A percentile compares a stretch with the other conserved stretches of the same genome.
phyloP scores from a whole-genome alignment of 2,113 vertebrate genomes.

The Mohoua ochrocephala region DNA sequence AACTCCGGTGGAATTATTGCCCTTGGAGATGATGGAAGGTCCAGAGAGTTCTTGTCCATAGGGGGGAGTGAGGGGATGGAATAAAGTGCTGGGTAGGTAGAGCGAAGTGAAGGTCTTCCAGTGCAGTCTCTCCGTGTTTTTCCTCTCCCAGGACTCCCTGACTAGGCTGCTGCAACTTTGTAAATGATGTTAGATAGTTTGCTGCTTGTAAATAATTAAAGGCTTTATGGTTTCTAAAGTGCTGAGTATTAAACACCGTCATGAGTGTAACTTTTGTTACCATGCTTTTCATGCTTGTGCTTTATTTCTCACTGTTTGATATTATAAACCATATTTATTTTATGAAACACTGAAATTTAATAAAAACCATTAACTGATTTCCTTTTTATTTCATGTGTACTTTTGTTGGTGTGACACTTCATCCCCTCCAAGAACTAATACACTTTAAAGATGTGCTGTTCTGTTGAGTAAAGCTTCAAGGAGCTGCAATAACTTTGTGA shows the following conservation, averaged over 20 bases:
- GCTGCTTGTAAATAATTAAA: slow-evolving; percentile 73
- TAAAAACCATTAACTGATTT: slow-evolving; percentile 77
- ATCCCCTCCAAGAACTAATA: neutral
- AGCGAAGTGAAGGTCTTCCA: neutral
- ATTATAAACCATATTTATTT: slow-evolving; percentile 86
- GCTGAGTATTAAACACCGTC: slow-evolving; percentile 49
- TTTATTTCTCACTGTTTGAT: slow-evolving; percentile 78
- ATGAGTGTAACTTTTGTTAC: slow-evolving; percentile 70
- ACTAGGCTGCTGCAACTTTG: slow-evolving; percentile 49
- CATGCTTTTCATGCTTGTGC: slow-evolving; percentile 74
- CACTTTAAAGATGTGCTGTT: slow-evolving; percentile 53
- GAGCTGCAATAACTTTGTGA: neutral
- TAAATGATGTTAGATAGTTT: slow-evolving; percentile 70
- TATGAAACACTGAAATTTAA: slow-evolving; percentile 85
- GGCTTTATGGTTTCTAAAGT: slow-evolving; percentile 78
- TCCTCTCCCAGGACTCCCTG: slow-evolving; percentile 9
- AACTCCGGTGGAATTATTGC: neutral
- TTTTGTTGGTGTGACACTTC: slow-evolving; percentile 5
- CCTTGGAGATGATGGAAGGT: neutral
- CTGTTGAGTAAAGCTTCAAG: neutral
- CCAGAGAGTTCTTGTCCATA: neutral
- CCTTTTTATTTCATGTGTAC: slow-evolving; percentile 41
- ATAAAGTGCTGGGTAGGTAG: neutral
- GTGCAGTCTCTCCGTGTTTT: neutral
- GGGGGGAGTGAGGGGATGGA: neutral